Percentiles rank a stretch among this genome's conserved stretches.
phyloP scores from a whole-genome alignment of 1,140 invertebrate species.

The Ceratina japonica region DNA sequence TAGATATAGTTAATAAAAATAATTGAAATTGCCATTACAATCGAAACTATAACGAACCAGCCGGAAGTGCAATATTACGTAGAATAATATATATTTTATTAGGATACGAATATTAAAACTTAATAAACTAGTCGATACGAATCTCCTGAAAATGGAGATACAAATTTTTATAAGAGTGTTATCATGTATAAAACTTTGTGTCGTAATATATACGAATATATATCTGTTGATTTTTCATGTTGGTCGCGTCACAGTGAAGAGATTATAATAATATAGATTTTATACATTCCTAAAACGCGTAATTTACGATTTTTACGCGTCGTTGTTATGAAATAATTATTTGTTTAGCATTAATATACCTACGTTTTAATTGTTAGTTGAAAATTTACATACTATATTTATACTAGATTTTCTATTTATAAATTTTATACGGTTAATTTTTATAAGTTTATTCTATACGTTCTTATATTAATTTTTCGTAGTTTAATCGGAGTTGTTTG shows the following conservation, averaged over 20 bases:
- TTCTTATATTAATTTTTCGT: background rate
- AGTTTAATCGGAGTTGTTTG: background rate
- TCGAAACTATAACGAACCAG: slow-evolving; percentile 46
- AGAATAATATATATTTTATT: too few species aligned
- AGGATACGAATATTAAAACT: slow-evolving; percentile 16
- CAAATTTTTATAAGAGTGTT: background rate
- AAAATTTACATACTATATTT: too few species aligned
- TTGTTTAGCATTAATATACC: too few species aligned
- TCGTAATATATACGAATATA: too few species aligned
- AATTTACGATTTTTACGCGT: too few species aligned
- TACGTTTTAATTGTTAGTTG: too few species aligned
- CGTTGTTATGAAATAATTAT: too few species aligned
- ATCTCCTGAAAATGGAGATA: background rate
- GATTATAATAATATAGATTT: slow-evolving; percentile 3
- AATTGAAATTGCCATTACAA: slow-evolving; percentile 32
- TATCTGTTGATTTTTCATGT: slow-evolving; percentile 11
- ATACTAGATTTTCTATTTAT: too few species aligned
- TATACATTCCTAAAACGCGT: slow-evolving; percentile 15
- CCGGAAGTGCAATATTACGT: slow-evolving; percentile 71
- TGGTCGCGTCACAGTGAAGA: background rate
- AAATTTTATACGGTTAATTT: too few species aligned
- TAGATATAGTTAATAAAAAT: background rate
- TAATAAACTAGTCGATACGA: slow-evolving; percentile 44
- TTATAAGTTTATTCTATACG: too few species aligned
- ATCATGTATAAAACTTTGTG: too few species aligned